Evolutionary conservation across 2,797 vertebrate genomes (phyloP).

Genomic region (Lepus oiostolus): DNA sequence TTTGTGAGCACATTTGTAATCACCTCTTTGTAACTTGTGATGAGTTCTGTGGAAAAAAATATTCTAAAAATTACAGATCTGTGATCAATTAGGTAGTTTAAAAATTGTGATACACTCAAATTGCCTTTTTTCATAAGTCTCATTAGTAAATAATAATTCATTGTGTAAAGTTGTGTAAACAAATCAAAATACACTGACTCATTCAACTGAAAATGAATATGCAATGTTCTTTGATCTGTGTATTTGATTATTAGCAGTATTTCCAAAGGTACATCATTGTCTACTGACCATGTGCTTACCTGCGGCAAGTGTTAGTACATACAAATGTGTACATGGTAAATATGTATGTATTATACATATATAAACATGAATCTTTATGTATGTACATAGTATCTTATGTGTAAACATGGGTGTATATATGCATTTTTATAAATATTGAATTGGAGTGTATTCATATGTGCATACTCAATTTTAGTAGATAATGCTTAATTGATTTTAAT

Average conservation of each 20-base stretch:
- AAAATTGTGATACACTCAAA: neutral
- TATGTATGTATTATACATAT: neutral
- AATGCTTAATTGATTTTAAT: conserved; percentile 20
- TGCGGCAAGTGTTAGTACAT: neutral
- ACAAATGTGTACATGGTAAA: neutral
- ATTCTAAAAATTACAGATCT: neutral
- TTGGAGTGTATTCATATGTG: neutral
- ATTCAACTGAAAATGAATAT: neutral
- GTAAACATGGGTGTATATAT: neutral
- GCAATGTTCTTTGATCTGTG: neutral
- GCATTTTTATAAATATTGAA: neutral
- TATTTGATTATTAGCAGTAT: neutral
- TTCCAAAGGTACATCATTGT: neutral
- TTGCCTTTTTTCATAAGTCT: neutral
- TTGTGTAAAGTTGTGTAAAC: neutral
- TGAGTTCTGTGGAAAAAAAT: neutral
- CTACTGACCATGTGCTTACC: neutral
- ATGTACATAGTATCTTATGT: neutral
- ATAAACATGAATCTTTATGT: neutral
- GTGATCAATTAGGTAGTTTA: neutral
- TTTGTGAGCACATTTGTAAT: neutral
- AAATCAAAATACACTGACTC: neutral
- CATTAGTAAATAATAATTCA: neutral
- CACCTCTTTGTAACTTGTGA: neutral
- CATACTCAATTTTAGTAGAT: neutral